Conservation (phyloP, 2,888 invertebrate genomes). For the Phengaris alcon region DNA sequence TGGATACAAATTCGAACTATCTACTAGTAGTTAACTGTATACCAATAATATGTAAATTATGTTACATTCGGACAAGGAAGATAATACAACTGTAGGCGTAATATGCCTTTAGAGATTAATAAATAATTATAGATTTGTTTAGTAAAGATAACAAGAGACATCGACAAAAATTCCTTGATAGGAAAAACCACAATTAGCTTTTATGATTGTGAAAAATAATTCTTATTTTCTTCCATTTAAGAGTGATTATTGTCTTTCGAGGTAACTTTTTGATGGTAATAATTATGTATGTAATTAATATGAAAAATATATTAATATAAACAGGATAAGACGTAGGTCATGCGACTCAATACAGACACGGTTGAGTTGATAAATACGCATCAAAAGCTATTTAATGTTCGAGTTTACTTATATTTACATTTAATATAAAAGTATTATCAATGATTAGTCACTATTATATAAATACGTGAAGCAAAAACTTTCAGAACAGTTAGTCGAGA, state of each 20-base stretch:
- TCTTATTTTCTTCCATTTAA: background rate
- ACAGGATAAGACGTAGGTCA: background rate
- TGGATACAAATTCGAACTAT: background rate
- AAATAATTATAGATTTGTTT: conserved; percentile 24
- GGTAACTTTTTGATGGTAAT: background rate
- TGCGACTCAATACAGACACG: background rate
- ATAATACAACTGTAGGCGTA: conserved; percentile 4
- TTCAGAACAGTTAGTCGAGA: too few species aligned
- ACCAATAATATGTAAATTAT: background rate
- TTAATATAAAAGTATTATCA: too few species aligned
- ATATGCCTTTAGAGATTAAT: conserved; percentile 23
- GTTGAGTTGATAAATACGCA: background rate
- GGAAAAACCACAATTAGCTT: background rate
- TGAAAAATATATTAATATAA: background rate
- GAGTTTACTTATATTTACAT: background rate
- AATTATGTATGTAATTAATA: background rate
- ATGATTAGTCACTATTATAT: background rate
- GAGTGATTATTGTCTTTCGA: background rate
- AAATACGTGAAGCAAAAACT: too few species aligned
- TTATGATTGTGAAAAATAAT: background rate
- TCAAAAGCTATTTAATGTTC: background rate
- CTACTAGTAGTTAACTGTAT: background rate
- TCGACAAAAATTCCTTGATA: conserved; percentile 1
- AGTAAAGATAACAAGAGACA: background rate
- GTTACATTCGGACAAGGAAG: background rate